Evolutionary conservation across 2,888 invertebrate genomes (phyloP), one percentile per base, ranked within the genome.

Genomic region (Tenthredo livida): DNA sequence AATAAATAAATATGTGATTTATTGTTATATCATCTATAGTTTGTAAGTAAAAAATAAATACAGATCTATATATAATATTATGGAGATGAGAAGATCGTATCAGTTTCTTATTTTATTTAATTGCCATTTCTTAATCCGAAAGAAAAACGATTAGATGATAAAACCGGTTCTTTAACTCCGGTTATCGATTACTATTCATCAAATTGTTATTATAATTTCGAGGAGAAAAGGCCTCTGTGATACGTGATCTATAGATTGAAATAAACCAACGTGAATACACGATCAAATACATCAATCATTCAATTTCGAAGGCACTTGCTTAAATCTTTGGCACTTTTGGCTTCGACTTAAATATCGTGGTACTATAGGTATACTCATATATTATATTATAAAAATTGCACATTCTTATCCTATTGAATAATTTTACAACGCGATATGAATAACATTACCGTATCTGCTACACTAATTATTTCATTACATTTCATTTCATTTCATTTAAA

Each of bases 31-130:
- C 29, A 40, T 77, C 54, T 33, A 29, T 50, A 47, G 25, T 67
- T 88, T 89, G 85, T 86, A 89, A 90, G 89, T 92, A 91, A 89
- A 91, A 92, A 91, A 91, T 89, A 90, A 91, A 90, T 89, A 90
- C 88, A 88, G 87, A 88, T 89, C 87, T 83, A 87, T 87, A 29
- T 50, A 29, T 50, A 54, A 43, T 73, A 43, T 43, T 73, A 33
- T 33, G 3, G 72, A 67, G 43, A 43, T 73, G 40, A 10, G 21
- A 43, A 43, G 0, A 40, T 73, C n/a, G n/a, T n/a, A n/a, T n/a
- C 25, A 4, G 43, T 7, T 40, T 73, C 43, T 43, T 73, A n/a
- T 12, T 73, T 25, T 43, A n/a, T 43, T 15, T 21, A 72, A 72
- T 40, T 40, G 70, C 40, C 70, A 40, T 17, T 72, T 72, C 10